Evolutionary conservation across 1,140 invertebrate genomes (phyloP).

Genomic region (Diachasma alloeum): DNA sequence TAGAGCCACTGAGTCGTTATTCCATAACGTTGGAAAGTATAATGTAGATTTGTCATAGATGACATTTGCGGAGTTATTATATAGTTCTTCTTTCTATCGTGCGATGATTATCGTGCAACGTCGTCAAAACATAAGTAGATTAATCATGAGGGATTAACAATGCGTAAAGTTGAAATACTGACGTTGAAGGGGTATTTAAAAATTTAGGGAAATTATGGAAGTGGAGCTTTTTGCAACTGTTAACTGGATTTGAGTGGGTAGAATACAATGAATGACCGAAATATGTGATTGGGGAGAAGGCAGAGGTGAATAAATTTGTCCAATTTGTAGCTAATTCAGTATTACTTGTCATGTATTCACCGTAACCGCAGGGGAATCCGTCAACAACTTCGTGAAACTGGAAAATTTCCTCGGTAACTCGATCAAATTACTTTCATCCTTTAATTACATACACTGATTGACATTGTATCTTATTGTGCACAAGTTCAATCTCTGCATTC

Average conservation of each 20-base stretch:
- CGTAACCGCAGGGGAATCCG: too few relatives aligned
- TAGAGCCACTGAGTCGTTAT: slow-evolving; percentile 16
- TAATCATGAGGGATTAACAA: background rate
- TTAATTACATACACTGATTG: background rate
- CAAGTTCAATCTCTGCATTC: background rate
- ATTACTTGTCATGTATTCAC: too few relatives aligned
- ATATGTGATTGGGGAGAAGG: background rate
- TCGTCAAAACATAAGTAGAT: slow-evolving; percentile 15
- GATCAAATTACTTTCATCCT: background rate
- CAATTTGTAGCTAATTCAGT: background rate
- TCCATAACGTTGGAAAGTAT: slow-evolving; percentile 38
- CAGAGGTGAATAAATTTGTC: background rate
- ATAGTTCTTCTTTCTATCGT: slow-evolving; percentile 22
- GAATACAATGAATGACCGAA: background rate
- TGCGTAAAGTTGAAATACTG: background rate
- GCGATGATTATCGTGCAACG: background rate
- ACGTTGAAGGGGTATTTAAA: background rate
- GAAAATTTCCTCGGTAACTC: background rate
- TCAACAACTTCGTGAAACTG: background rate
- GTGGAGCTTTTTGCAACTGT: background rate
- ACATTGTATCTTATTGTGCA: background rate
- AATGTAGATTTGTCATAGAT: slow-evolving; percentile 26
- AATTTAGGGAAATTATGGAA: background rate
- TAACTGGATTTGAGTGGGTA: background rate
- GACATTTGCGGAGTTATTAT: slow-evolving; percentile 1